Conservation (phyloP, 2,797 vertebrate genomes). For the Gymnoscopelus braueri region DNA sequence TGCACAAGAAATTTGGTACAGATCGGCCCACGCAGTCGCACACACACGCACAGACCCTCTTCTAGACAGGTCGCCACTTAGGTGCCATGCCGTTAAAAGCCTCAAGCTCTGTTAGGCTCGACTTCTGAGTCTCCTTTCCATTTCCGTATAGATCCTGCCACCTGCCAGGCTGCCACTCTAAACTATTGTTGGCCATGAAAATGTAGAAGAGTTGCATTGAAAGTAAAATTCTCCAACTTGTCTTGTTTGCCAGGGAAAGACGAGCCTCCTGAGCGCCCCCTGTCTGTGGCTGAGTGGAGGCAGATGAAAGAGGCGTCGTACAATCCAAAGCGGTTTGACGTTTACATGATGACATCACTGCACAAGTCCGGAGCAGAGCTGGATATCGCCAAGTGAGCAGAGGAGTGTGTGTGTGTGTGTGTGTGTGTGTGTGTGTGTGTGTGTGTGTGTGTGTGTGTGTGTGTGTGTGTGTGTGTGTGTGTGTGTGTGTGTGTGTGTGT, state of each 20-base stretch:
- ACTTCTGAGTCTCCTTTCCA: too few relatives aligned
- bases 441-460: constrained; percentile 3
- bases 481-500: constrained; percentile 5
- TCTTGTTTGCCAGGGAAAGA: constrained; percentile 25
- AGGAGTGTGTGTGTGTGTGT: not conserved
- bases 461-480: not conserved
- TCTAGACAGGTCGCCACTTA: too few relatives aligned
- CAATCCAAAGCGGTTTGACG: constrained; percentile 76
- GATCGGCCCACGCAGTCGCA: too few relatives aligned
- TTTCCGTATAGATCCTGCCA: too few relatives aligned
- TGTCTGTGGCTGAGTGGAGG: constrained; percentile 85
- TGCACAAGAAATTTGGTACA: too few relatives aligned
- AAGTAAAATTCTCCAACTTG: not conserved
- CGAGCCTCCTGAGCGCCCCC: constrained; percentile 74
- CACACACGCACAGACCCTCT: too few relatives aligned
- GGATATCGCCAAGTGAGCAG: constrained; percentile 84
- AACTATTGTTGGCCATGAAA: too few relatives aligned
- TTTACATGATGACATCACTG: constrained; percentile 79
- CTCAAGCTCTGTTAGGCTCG: too few relatives aligned
- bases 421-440: constrained; percentile 1
- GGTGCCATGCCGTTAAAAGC: too few relatives aligned
- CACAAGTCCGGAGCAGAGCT: constrained; percentile 67
- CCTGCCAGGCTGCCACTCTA: too few relatives aligned
- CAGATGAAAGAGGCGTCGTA: constrained; percentile 73
- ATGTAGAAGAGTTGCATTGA: too few relatives aligned